A percentile compares a stretch with the other conserved stretches of the same genome.
phyloP scores from a whole-genome alignment of 2,113 vertebrate species.

The Petrocephalus microphthalmus region DNA sequence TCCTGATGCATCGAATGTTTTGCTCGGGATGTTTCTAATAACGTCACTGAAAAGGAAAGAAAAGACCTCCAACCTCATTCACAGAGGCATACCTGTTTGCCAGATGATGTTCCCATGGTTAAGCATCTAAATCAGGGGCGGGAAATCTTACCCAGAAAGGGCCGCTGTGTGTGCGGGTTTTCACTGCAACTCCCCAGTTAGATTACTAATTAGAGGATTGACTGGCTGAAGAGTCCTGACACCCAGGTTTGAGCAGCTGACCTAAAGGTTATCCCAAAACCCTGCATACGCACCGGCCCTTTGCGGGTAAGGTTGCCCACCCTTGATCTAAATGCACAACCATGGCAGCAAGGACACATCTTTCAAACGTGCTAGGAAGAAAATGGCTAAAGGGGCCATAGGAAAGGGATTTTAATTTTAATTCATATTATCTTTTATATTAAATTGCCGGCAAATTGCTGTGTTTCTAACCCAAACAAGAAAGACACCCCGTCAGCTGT shows the following conservation, averaged over 20 bases:
- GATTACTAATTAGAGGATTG: too few species aligned
- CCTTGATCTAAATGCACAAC: neutral
- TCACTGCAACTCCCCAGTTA: too few species aligned
- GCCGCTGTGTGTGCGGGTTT: too few species aligned
- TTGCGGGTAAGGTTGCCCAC: too few species aligned
- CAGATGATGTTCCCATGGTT: conserved; percentile 42
- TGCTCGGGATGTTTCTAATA: conserved; percentile 58
- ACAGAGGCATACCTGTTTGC: conserved; percentile 66
- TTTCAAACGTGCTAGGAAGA: neutral
- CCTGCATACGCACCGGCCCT: too few species aligned
- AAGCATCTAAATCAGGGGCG: neutral
- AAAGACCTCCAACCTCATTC: conserved; percentile 61
- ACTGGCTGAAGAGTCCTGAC: too few species aligned
- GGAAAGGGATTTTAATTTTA: neutral
- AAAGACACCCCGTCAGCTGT: neutral
- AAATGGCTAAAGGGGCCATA: neutral
- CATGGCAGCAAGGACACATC: neutral
- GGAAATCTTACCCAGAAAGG: too few species aligned
- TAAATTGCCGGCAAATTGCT: neutral
- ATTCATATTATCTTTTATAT: neutral
- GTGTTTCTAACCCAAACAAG: neutral
- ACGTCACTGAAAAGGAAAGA: conserved; percentile 58
- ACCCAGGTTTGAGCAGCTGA: too few species aligned
- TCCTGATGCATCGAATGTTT: conserved; percentile 29
- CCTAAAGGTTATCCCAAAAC: too few species aligned